Evolutionary conservation across 35 echinoderm and acorn worm species (phyloP).

Genomic region (Lytechinus pictus): DNA sequence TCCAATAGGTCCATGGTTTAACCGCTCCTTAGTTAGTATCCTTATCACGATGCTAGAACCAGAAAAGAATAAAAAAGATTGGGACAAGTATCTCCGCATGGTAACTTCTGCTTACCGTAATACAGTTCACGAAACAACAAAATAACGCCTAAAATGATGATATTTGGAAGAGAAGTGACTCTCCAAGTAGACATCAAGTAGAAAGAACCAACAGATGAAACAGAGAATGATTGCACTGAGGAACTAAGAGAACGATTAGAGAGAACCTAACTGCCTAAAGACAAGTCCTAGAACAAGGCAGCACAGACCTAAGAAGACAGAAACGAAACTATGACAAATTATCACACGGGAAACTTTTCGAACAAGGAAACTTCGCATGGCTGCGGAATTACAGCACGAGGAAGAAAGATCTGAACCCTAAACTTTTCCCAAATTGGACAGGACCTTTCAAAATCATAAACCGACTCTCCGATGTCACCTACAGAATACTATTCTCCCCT

Average conservation of each 20-base stretch:
- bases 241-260: not conserved
- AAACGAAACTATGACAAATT: constrained; percentile 29
- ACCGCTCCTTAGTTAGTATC: too few species aligned
- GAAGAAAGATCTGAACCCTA: constrained; percentile 57
- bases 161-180: constrained; percentile 57
- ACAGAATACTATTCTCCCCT: constrained; percentile 27
- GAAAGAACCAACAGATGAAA: not conserved
- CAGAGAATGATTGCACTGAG: not conserved
- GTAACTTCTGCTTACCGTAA: constrained; percentile 58
- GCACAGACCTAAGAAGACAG: not conserved
- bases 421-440: constrained; percentile 40
- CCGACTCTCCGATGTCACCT: constrained; percentile 47
- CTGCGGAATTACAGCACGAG: constrained; percentile 27
- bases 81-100: constrained; percentile 66
- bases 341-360: not conserved
- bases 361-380: constrained; percentile 49
- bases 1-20: too few species aligned
- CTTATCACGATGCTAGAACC: not conserved
- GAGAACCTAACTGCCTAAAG: not conserved
- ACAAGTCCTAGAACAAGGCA: not conserved
- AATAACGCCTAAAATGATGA: constrained; percentile 63
- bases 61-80: constrained; percentile 49
- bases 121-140: constrained; percentile 63
- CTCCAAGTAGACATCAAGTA: constrained; percentile 54
- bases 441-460: constrained; percentile 51